Conservation (phyloP, 53 echinoderm and acorn worm species). For the Holothuria scabra region DNA sequence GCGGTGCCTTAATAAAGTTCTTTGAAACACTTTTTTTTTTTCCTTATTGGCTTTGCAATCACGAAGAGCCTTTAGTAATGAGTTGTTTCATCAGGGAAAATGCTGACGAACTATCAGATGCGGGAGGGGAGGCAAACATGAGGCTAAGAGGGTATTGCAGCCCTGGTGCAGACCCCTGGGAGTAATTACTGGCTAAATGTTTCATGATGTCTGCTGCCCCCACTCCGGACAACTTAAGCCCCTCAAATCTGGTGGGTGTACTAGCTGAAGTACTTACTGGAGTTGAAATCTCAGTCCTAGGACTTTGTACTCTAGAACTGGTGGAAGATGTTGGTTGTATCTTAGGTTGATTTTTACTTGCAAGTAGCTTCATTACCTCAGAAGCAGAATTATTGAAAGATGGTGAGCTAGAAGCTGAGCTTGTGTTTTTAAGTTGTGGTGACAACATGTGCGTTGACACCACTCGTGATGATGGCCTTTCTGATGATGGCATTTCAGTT, state of each 20-base stretch:
- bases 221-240: no score
- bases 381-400: slow-evolving; percentile 39
- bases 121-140: slow-evolving; percentile 26
- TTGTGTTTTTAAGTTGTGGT: no score
- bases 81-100: slow-evolving; percentile 46
- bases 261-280: no score
- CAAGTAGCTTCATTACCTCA: slow-evolving; percentile 46
- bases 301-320: no score
- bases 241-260: no score
- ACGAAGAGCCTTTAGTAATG: slow-evolving; percentile 38
- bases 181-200: slow-evolving; percentile 18
- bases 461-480: no score
- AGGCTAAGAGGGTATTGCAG: slow-evolving; percentile 11
- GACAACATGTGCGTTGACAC: no score
- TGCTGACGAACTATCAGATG: slow-evolving; percentile 32
- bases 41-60: not conserved
- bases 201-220: slow-evolving; percentile 41
- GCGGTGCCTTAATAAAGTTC: no score
- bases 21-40: not conserved
- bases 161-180: slow-evolving; percentile 1
- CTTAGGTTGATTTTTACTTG: slow-evolving; percentile 7
- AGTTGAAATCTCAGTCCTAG: no score
- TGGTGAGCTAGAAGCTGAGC: not conserved
- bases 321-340: no score
- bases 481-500: no score